Conservation (phyloP, 2,113 vertebrate genomes). For the Pristiophorus japonicus region DNA sequence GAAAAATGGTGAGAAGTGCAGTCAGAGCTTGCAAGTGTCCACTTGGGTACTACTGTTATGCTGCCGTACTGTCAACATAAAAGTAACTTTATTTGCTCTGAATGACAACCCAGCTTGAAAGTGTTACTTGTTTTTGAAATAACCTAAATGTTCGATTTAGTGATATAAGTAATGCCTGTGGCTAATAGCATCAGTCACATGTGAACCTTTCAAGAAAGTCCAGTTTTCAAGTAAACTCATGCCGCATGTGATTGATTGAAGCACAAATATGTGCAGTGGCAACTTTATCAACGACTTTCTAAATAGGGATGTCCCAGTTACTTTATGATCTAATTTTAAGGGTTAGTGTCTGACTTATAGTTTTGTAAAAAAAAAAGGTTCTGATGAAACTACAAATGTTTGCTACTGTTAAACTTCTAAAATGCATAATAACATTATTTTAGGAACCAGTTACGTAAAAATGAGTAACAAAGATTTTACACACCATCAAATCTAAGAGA, state of each 20-base stretch:
- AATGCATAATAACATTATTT: background rate
- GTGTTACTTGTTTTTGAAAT: background rate
- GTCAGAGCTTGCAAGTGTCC: background rate
- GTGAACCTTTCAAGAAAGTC: background rate
- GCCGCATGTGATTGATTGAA: background rate
- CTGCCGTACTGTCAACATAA: background rate
- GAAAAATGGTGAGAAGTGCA: background rate
- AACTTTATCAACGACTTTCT: background rate
- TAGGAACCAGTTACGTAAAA: background rate
- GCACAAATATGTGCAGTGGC: background rate
- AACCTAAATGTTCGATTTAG: background rate
- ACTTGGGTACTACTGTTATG: background rate
- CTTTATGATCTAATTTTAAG: background rate
- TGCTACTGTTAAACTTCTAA: background rate
- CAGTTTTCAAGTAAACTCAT: background rate
- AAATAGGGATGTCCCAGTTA: background rate
- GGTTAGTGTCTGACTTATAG: background rate
- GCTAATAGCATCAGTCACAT: background rate
- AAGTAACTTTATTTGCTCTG: background rate
- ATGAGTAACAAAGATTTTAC: background rate
- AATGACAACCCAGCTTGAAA: too few species aligned
- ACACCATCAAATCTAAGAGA: background rate
- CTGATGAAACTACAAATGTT: background rate
- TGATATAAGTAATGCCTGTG: background rate
- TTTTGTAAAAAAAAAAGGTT: background rate